Conservation (phyloP, 2,113 vertebrate species). For the Galeopterus variegatus region DNA sequence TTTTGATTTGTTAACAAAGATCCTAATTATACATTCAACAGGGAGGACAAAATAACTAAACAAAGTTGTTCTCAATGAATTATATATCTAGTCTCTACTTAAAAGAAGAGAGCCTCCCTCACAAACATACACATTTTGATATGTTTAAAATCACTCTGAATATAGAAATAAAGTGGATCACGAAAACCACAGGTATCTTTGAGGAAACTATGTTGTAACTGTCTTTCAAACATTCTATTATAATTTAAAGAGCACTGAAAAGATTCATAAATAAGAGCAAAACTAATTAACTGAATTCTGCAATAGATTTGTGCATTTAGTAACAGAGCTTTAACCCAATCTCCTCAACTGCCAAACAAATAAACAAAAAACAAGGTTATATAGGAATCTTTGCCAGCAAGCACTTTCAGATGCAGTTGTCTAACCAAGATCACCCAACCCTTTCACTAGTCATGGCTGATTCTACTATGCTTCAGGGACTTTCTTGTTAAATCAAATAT, state of each 20-base stretch:
- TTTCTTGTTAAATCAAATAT: slow-evolving; percentile 63
- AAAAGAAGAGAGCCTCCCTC: neutral
- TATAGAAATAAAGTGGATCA: neutral
- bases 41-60: neutral
- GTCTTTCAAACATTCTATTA: slow-evolving; percentile 26
- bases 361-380: neutral
- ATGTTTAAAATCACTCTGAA: neutral
- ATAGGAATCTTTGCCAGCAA: neutral
- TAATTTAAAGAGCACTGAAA: neutral
- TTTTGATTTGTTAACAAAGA: slow-evolving; percentile 58
- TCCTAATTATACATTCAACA: neutral
- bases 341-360: neutral
- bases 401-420: slow-evolving; percentile 34
- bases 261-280: slow-evolving; percentile 23
- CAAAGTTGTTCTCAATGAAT: slow-evolving; percentile 38
- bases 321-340: neutral
- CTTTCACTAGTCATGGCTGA: neutral
- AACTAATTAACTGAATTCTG: slow-evolving; percentile 55
- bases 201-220: neutral
- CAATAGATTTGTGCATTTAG: neutral
- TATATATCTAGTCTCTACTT: neutral
- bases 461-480: slow-evolving; percentile 45
- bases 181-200: neutral
- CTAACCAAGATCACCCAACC: neutral
- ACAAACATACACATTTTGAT: neutral